Evolutionary conservation across 2,888 invertebrate species (phyloP).

Genomic region (Hoplodrina blanda): DNA sequence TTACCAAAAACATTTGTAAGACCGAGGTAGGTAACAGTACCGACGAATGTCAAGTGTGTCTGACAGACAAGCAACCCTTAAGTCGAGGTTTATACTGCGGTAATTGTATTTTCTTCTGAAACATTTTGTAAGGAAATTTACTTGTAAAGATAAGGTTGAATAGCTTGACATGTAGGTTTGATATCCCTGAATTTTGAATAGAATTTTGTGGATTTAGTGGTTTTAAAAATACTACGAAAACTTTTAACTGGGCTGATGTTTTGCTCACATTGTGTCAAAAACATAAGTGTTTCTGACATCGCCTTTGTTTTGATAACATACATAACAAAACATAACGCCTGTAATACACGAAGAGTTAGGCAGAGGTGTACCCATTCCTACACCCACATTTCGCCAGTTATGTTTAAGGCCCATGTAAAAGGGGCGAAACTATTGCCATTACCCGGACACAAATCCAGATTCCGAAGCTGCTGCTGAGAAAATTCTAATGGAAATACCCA

Average conservation of each 20-base stretch:
- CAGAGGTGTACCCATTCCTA: no score
- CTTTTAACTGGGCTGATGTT: background rate
- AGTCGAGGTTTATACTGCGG: conserved; percentile 68
- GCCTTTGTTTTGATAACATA: conserved; percentile 7
- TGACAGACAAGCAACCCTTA: conserved; percentile 57
- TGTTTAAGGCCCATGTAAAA: no score
- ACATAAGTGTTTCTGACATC: background rate
- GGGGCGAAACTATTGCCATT: no score
- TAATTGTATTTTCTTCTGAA: conserved; percentile 75
- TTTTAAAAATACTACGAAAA: no score
- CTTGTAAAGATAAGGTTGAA: conserved; percentile 13
- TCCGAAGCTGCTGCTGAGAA: no score
- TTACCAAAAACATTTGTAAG: conserved; percentile 3
- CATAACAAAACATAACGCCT: no score
- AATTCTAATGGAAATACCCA: no score
- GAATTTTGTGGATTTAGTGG: no score
- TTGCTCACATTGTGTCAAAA: background rate
- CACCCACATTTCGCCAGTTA: no score
- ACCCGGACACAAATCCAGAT: no score
- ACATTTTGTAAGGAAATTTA: conserved; percentile 57
- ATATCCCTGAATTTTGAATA: background rate
- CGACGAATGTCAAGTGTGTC: conserved; percentile 46
- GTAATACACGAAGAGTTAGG: no score
- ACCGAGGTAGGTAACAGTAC: conserved; percentile 43
- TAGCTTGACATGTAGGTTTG: conserved; percentile 18